Evolutionary conservation across 2,113 vertebrate genomes (phyloP).

Genomic region (Nymphicus hollandicus): DNA sequence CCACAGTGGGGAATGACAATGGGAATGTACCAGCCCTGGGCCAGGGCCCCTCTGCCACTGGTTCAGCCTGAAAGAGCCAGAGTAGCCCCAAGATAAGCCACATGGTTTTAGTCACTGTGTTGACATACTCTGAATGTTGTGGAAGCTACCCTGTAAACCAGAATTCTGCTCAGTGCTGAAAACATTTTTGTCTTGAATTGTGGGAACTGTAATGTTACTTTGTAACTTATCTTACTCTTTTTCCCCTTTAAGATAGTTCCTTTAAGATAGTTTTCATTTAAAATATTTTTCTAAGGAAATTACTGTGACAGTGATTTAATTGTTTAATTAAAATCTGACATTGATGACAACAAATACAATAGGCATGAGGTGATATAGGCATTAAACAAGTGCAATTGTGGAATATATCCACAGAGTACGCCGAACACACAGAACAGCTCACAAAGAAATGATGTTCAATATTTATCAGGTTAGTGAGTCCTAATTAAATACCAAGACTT

Average conservation of each 20-base stretch:
- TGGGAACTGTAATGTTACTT: conserved; percentile 8
- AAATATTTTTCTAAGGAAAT: conserved; percentile 60
- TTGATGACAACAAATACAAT: conserved; percentile 57
- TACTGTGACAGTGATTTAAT: conserved; percentile 63
- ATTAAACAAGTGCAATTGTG: conserved; percentile 35
- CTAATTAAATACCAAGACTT: conserved; percentile 66
- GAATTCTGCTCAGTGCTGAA: not conserved
- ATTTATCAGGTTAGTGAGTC: conserved; percentile 64
- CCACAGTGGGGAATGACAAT: not conserved
- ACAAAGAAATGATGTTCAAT: conserved; percentile 63
- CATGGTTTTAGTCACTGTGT: not conserved
- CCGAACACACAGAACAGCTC: not conserved
- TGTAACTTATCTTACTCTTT: conserved; percentile 14
- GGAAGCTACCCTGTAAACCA: not conserved
- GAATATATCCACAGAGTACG: conserved; percentile 3
- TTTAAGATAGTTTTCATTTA: too few relatives aligned
- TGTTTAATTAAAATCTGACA: conserved; percentile 66
- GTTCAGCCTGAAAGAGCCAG: not conserved
- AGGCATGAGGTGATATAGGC: conserved; percentile 24
- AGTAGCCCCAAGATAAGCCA: not conserved
- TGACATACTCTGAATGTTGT: not conserved
- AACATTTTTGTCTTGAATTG: too few relatives aligned
- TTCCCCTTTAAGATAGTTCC: conserved; percentile 18
- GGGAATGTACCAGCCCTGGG: not conserved
- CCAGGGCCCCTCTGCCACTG: rapidly evolving